These are phyloP conservation scores for Diarsia dahlii DNA, from an alignment of 2,888 invertebrate genomes.

Conservation along the genomic window DNA sequence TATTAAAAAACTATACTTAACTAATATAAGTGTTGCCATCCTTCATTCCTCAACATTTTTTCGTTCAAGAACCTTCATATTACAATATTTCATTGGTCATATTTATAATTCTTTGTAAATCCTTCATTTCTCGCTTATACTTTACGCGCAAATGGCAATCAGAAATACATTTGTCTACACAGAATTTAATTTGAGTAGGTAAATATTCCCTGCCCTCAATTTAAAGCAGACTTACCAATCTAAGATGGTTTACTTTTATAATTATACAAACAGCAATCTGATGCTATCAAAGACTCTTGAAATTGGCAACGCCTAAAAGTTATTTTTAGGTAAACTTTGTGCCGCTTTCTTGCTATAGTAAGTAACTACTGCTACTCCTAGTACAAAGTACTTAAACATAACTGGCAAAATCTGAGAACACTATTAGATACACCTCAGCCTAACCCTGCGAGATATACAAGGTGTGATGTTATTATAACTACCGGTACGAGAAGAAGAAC, in stretches of 20 bases:
- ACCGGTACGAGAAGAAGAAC: not conserved
- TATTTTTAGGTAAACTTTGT: not conserved
- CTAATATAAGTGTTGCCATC: too few relatives aligned
- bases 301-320: conserved; percentile 28
- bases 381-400: not conserved
- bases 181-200: conserved; percentile 36
- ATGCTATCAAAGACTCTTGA: conserved; percentile 17
- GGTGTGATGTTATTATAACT: not conserved
- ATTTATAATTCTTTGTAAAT: not conserved
- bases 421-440: not conserved
- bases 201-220: conserved; percentile 35
- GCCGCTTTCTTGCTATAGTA: not conserved
- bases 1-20: too few relatives aligned
- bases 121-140: not conserved
- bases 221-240: conserved; percentile 29
- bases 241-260: conserved; percentile 41
- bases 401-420: not conserved
- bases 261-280: conserved; percentile 49
- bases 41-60: too few relatives aligned
- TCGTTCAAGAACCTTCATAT: too few relatives aligned
- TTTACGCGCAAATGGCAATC: conserved; percentile 10
- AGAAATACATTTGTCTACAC: conserved; percentile 5
- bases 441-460: not conserved
- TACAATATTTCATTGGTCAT: not conserved
- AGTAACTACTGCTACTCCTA: not conserved